Evolutionary conservation across 2,113 vertebrate genomes (phyloP).

Genomic region (Hemibagrus wyckioides): DNA sequence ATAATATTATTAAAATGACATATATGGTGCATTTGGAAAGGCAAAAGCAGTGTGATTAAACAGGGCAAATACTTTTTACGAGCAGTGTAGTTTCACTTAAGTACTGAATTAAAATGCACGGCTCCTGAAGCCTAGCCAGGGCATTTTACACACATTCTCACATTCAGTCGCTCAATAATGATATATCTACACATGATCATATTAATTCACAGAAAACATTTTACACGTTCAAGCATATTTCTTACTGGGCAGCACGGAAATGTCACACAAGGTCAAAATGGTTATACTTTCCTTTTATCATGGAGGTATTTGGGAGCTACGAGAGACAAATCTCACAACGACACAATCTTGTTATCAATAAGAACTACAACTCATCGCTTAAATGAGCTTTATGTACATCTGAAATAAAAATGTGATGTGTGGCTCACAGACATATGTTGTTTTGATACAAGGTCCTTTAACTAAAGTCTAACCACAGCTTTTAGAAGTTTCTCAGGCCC

Average conservation of each 20-base stretch:
- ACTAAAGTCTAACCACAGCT: slow-evolving; percentile 19
- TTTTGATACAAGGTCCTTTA: slow-evolving; percentile 21
- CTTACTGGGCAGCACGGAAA: neutral
- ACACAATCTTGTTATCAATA: neutral
- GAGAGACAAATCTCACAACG: too few relatives aligned
- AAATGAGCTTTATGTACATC: neutral
- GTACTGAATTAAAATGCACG: neutral
- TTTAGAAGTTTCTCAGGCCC: slow-evolving; percentile 29
- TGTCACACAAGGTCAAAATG: neutral
- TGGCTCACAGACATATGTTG: slow-evolving; percentile 17
- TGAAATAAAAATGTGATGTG: neutral
- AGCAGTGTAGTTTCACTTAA: neutral
- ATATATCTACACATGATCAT: neutral
- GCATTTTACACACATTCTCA: neutral
- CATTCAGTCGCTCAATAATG: neutral
- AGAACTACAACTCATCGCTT: neutral
- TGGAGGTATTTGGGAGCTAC: neutral
- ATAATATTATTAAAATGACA: slow-evolving; percentile 50
- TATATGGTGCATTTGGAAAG: slow-evolving; percentile 60
- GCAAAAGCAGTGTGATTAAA: slow-evolving; percentile 50
- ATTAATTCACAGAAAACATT: neutral
- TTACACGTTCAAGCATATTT: neutral
- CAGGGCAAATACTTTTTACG: neutral
- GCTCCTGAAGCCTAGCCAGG: neutral
- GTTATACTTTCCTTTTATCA: neutral